Conservation (phyloP, 2,888 invertebrate species). For the Mesorhabditis belari region DNA sequence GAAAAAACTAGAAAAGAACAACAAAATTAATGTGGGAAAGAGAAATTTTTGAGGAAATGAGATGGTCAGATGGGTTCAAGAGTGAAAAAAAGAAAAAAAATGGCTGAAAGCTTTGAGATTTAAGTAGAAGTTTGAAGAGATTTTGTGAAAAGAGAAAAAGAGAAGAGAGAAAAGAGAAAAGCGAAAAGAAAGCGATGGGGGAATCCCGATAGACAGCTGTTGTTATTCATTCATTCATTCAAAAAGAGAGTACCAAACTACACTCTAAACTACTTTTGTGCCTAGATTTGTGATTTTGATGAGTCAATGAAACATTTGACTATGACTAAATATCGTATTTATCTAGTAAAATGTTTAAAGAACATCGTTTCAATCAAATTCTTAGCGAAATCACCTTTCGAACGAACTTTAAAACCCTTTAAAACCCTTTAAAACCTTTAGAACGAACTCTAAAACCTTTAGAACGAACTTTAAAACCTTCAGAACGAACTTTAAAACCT, state of each 20-base stretch:
- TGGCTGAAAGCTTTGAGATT: too few relatives aligned
- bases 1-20: not conserved
- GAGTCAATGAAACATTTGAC: not conserved
- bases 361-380: not conserved
- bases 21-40: too few relatives aligned
- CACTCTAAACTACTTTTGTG: not conserved
- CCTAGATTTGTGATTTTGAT: not conserved
- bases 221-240: not conserved
- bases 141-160: not conserved
- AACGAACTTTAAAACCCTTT: too few relatives aligned
- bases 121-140: too few relatives aligned
- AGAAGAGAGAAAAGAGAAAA: not conserved
- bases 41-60: too few relatives aligned
- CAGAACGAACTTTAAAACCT: too few relatives aligned
- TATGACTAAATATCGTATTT: too few relatives aligned
- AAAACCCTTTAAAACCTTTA: too few relatives aligned
- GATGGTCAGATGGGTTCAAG: too few relatives aligned
- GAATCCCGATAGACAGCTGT: not conserved
- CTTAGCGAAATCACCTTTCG: not conserved
- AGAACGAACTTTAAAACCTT: too few relatives aligned
- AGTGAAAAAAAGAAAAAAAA: too few relatives aligned
- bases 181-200: not conserved
- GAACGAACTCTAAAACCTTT: too few relatives aligned
- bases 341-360: not conserved
- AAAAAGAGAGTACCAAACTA: not conserved